phyloP scores from a whole-genome alignment of 92 coral and sea anemone genomes.

The Scolanthus callimorphus region DNA sequence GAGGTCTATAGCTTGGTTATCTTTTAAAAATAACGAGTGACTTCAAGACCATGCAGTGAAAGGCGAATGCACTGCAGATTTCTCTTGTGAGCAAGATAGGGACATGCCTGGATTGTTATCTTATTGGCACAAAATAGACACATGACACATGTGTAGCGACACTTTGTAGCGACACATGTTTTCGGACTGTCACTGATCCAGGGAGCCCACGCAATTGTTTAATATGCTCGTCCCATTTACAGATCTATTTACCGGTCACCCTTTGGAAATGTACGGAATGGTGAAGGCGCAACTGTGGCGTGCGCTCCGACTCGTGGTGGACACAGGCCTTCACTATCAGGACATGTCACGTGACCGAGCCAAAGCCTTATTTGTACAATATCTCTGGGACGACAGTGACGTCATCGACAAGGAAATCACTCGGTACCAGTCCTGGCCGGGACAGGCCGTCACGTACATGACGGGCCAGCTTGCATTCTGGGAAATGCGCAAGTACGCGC shows the following conservation, averaged over 20 bases:
- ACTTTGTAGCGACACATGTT: too few species aligned
- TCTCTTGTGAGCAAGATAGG: too few species aligned
- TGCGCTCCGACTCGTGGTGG: conserved; percentile 59
- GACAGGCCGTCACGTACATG: conserved; percentile 64
- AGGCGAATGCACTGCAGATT: too few species aligned
- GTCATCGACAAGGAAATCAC: conserved; percentile 34
- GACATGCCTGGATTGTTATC: too few species aligned
- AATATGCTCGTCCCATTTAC: too few species aligned
- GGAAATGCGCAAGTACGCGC: conserved; percentile 52
- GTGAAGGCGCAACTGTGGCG: conserved; percentile 67
- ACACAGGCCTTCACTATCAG: conserved; percentile 54
- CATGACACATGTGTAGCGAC: too few species aligned
- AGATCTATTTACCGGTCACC: conserved; percentile 47
- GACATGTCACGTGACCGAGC: conserved; percentile 60
- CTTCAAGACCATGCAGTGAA: too few species aligned
- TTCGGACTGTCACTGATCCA: too few species aligned
- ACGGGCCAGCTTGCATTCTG: conserved; percentile 55
- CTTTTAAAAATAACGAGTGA: too few species aligned
- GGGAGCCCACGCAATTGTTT: too few species aligned
- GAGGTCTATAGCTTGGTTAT: too few species aligned
- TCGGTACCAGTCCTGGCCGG: conserved; percentile 71
- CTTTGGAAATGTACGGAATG: conserved; percentile 54
- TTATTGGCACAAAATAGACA: too few species aligned
- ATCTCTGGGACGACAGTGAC: conserved; percentile 59
- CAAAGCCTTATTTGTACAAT: conserved; percentile 32